Base-by-base conservation (phyloP, 2,888 invertebrate genomes). In the Drosophila sordidula region DNA sequence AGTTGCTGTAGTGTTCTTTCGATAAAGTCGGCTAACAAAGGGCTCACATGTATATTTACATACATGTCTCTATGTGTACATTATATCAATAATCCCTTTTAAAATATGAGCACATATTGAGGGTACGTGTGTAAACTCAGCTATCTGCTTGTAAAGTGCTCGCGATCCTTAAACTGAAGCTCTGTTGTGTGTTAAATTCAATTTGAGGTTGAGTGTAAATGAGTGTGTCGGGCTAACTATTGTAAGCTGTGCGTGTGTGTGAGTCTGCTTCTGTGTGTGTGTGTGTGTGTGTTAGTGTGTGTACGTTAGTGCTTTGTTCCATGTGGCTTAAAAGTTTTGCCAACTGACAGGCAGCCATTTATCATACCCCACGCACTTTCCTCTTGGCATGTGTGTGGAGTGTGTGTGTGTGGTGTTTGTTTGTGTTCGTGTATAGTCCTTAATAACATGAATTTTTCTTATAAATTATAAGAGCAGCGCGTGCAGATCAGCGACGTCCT, bases 51-150 rank as follows among this genome's bases (percentile, higher is more conserved):
- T 6, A 34, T n/a, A 25, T 2, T 29, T 29, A 36, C 42, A n/a
- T 46, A 55, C 39, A 56, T 44, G 39, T 16, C 29, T 14, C 16
- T 41, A 8, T 14, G 34, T 8, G 11, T 18, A 3, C 1, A 32
- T 57, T 38, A 62, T 47, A 83, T 87, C 83, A 87, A 83, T 87
- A 87, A 65, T 61, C 57, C 64, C 70, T 75, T 87, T 75, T 52
- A 62, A 67, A 75, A 51, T 44, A 68, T 16, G 66, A 36, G 29
- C 69, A 47, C 38, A 55, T 16, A 18, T 39, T 42, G 45, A 44
- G 29, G 18, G 46, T 68, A 59, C 57, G 46, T 63, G 52, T 63
- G 54, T 65, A 62, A 67, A 71, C 56, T 69, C 58, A 76, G 70
- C 57, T 81, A 81, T 81, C 75, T 75, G 47, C 42, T 68, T 55